Base-by-base conservation (phyloP, 2,797 vertebrate genomes). In the Pseudomugil tenellus region DNA sequence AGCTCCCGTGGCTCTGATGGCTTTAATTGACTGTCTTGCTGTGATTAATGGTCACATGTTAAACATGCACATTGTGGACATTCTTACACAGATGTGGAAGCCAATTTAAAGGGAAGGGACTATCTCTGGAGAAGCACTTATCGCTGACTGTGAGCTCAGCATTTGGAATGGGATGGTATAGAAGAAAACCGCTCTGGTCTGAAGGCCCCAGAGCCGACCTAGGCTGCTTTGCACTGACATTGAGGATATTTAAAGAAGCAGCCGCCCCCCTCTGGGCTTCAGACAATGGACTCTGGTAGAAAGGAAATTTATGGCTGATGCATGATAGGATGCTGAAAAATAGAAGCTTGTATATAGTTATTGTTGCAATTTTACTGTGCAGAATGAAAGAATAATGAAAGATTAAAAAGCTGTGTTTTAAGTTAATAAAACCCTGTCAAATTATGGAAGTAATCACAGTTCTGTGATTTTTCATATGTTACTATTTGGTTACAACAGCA, bases 51-150 rank as follows among this genome's bases (percentile, higher is more conserved):
- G 90, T 91, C 89, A 91, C 88, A 87, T 91, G 89, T 92, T 94
- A 92, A 93, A 92, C 91, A 93, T 91, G 91, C 87, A 89, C 87
- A 68, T 92, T 65, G 85, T 63, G 81, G 88, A 93, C 91, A 88
- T 89, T 88, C 87, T 90, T 86, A 90, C 86, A 91, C 92, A 90
- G 90, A 92, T 92, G 85, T 89, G 77, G 77, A 88, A 81, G 83
- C 89, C 87, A 91, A 90, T 92, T 93, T 91, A 77, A 85, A 84
- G 65, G 67, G 73, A 77, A 77, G 71, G 63, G 83, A 76, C 80
- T 87, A 92, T 94, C 93, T 95, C 94, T 92, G 86, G 93, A 94
- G 94, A 92, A 92, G 92, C 93, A 93, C 92, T 94, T 94, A 94
- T 92, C 91, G 92, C 89, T 87, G 89, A 85, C 89, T 87, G 88